Evolutionary conservation across 2,113 vertebrate species (phyloP).

Genomic region (Lasiurus borealis): DNA sequence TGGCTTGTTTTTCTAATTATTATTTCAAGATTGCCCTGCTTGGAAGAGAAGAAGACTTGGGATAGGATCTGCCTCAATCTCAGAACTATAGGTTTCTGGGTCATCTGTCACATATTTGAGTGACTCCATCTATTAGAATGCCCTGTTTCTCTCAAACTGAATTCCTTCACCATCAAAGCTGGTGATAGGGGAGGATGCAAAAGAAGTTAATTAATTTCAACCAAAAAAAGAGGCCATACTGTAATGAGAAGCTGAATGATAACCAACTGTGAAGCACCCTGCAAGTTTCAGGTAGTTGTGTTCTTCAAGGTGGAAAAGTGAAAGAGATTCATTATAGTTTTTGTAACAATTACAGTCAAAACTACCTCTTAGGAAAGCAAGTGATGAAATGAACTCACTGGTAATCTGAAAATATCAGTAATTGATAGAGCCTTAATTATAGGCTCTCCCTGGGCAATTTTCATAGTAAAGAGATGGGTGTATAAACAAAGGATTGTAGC

Average conservation of each 20-base stretch:
- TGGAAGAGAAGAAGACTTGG: not conserved
- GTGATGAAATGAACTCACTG: not conserved
- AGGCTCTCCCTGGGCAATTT: not conserved
- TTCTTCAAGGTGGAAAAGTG: not conserved
- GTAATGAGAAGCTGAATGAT: not conserved
- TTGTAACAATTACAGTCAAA: not conserved
- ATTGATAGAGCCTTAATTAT: not conserved
- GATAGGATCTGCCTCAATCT: not conserved
- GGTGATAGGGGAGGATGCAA: not conserved
- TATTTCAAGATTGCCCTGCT: not conserved
- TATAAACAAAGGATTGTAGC: not conserved
- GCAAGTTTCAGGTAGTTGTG: not conserved
- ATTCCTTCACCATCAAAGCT: not conserved
- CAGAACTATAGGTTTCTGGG: not conserved
- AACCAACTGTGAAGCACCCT: not conserved
- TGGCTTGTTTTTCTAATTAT: conserved; percentile 16
- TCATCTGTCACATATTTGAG: not conserved
- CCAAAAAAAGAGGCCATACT: not conserved
- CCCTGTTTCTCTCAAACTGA: not conserved
- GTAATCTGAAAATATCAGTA: conserved; percentile 9
- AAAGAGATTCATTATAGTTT: not conserved
- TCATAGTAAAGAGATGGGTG: not conserved
- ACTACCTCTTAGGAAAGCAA: conserved; percentile 16
- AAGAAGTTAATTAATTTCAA: not conserved
- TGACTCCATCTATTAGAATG: not conserved